These are phyloP conservation scores for Macrosiphum euphorbiae DNA, from an alignment of 2,888 invertebrate genomes.

Conservation along the genomic window DNA sequence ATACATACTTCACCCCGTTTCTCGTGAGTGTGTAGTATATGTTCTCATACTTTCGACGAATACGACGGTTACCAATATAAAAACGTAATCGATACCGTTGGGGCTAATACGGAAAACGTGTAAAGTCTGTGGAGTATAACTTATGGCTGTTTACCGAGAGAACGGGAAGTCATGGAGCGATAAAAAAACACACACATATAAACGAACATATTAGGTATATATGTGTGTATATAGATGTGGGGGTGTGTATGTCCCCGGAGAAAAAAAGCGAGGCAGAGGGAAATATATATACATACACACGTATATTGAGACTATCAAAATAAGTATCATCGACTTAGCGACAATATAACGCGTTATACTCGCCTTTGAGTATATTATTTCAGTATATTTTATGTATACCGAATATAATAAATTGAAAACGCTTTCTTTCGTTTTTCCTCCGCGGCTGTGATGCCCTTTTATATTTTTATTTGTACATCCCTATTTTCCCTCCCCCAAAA, in stretches of 20 bases:
- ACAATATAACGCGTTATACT: constrained; percentile 51
- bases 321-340: constrained; percentile 62
- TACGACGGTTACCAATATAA: constrained; percentile 50
- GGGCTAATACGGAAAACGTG: constrained; percentile 64
- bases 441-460: neutral
- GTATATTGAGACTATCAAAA: constrained; percentile 53
- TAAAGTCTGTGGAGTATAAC: constrained; percentile 61
- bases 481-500: constrained; percentile 23
- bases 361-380: constrained; percentile 56
- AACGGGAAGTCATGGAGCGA: constrained; percentile 64
- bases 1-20: neutral
- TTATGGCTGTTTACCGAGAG: constrained; percentile 62
- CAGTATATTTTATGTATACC: constrained; percentile 28
- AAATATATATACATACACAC: constrained; percentile 8
- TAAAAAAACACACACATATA: constrained; percentile 43
- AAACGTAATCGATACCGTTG: constrained; percentile 57
- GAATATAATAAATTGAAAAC: constrained; percentile 60
- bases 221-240: neutral
- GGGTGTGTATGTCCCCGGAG: constrained; percentile 18
- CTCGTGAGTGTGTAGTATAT: too few relatives aligned
- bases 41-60: constrained; percentile 23
- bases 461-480: constrained; percentile 50
- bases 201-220: constrained; percentile 22
- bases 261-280: neutral
- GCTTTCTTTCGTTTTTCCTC: constrained; percentile 42